Evolutionary conservation across 2,888 invertebrate genomes (phyloP).

Genomic region (Acronicta aceris): DNA sequence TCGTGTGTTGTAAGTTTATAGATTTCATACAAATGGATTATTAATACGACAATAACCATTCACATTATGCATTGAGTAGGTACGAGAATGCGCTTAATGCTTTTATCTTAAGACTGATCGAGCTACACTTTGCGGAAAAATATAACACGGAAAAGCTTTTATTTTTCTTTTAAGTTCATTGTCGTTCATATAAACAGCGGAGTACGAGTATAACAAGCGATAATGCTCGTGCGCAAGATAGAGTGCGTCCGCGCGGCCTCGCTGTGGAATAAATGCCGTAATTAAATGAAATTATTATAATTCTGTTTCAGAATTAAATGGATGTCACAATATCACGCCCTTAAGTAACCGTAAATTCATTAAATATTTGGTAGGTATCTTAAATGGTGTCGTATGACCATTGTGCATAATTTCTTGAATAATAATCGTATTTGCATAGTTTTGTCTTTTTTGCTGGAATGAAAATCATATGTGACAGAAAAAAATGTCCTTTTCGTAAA

Average conservation of each 20-base stretch:
- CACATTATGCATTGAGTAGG: conserved; percentile 33
- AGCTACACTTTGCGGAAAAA: conserved; percentile 64
- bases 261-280: conserved; percentile 83
- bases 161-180: conserved; percentile 78
- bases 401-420: conserved; percentile 40
- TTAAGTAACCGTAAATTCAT: conserved; percentile 76
- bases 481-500: conserved; percentile 35
- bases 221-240: conserved; percentile 74
- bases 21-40: conserved; percentile 36
- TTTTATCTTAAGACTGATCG: conserved; percentile 57
- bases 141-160: conserved; percentile 79
- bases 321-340: conserved; percentile 82
- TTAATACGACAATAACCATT: conserved; percentile 35
- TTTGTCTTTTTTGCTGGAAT: conserved; percentile 34
- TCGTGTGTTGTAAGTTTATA: conserved; percentile 57
- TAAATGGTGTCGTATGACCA: conserved; percentile 62
- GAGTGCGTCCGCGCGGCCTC: conserved; percentile 76
- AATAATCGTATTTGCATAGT: conserved; percentile 40
- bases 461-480: conserved; percentile 30
- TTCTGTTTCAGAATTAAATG: conserved; percentile 83
- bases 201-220: conserved; percentile 60
- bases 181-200: conserved; percentile 68
- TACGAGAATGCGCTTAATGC: conserved; percentile 23
- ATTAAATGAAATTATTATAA: conserved; percentile 88
- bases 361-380: conserved; percentile 69